Percentiles rank a stretch among this genome's conserved stretches.
Evolutionary conservation across 2,888 invertebrate genomes (phyloP).

Genomic region (Cybosia mesomella): DNA sequence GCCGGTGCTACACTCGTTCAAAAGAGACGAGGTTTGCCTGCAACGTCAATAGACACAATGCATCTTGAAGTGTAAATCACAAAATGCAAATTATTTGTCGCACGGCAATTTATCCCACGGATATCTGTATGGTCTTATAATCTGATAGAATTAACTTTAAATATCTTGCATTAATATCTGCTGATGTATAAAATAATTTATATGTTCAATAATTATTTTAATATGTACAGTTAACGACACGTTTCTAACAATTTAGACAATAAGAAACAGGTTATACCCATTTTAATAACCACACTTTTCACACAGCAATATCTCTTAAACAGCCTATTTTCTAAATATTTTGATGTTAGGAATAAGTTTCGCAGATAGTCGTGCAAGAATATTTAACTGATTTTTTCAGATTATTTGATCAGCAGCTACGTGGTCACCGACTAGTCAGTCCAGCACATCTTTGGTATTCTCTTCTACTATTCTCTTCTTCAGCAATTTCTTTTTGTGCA

Average conservation of each 20-base stretch:
- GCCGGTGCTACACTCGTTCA: constrained; percentile 95
- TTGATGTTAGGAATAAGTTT: constrained; percentile 22
- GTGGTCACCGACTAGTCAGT: constrained; percentile 66
- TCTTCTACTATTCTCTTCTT: constrained; percentile 62
- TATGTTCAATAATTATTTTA: constrained; percentile 7
- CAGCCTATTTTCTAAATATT: neutral
- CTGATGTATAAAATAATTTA: constrained; percentile 21
- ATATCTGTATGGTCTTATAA: constrained; percentile 61
- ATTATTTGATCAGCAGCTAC: constrained; percentile 59
- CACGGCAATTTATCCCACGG: constrained; percentile 65
- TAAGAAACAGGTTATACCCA: neutral
- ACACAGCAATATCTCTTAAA: neutral
- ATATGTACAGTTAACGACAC: constrained; percentile 12
- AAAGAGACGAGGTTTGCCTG: constrained; percentile 94
- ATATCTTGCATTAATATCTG: constrained; percentile 54
- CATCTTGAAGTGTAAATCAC: constrained; percentile 80
- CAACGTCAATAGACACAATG: constrained; percentile 77
- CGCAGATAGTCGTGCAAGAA: constrained; percentile 50
- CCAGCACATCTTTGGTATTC: constrained; percentile 72
- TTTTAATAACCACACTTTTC: neutral
- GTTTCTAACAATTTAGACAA: constrained; percentile 2
- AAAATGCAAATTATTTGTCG: constrained; percentile 73
- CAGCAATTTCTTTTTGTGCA: constrained; percentile 72
- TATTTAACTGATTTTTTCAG: constrained; percentile 51
- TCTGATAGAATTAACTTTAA: constrained; percentile 61